Conservation (phyloP, 2,113 vertebrate species). For the Trematocara unimaculatum region DNA sequence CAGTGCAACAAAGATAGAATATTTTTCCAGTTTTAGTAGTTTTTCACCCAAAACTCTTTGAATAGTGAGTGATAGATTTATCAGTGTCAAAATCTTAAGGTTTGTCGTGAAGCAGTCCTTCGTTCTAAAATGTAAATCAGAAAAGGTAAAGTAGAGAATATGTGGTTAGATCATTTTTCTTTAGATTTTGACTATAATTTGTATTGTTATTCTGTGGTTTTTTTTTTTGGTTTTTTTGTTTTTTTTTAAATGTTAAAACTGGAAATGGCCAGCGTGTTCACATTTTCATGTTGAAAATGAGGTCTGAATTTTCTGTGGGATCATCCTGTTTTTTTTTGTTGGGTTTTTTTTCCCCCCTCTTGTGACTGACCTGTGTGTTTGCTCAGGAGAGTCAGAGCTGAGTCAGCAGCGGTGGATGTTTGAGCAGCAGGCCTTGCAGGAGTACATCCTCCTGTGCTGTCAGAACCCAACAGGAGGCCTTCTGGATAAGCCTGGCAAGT, state of each 20-base stretch:
- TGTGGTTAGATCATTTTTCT: background rate
- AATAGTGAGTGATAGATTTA: background rate
- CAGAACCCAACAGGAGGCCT: conserved; percentile 90
- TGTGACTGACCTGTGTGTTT: background rate
- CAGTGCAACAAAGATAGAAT: background rate
- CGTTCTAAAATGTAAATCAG: background rate
- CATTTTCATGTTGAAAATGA: background rate
- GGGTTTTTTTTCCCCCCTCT: background rate
- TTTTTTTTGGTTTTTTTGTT: background rate
- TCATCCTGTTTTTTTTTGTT: fast-evolving
- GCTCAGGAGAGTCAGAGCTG: conserved; percentile 81
- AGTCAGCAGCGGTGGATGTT: conserved; percentile 93
- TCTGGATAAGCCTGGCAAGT: conserved; percentile 97
- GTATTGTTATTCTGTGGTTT: background rate
- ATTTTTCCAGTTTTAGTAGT: background rate
- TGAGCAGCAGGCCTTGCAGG: conserved; percentile 90
- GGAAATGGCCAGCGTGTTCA: background rate
- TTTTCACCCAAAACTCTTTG: background rate
- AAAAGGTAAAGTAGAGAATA: background rate
- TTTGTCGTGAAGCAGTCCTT: background rate
- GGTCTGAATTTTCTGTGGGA: background rate
- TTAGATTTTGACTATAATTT: background rate
- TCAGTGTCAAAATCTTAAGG: background rate
- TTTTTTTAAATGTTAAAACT: background rate
- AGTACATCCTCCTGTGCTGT: conserved; percentile 96